Conservation (phyloP, 2,797 vertebrate genomes). For the Apodemus agrarius region DNA sequence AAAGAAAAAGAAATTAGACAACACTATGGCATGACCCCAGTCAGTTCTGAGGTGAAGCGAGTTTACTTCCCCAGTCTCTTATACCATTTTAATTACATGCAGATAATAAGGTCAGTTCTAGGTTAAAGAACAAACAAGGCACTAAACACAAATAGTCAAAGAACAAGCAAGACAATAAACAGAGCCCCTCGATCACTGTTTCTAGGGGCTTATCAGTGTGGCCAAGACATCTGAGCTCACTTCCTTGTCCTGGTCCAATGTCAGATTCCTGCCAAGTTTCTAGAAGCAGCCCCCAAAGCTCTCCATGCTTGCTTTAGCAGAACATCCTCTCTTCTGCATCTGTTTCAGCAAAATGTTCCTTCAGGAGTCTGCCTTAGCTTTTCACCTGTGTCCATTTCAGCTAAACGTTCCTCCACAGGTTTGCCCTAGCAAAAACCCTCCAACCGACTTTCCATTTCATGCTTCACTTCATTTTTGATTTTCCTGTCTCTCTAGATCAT, state of each 20-base stretch:
- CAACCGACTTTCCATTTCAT: background rate
- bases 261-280: background rate
- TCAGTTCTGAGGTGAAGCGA: background rate
- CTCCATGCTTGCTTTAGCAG: background rate
- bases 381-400: background rate
- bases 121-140: background rate
- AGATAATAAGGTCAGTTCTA: background rate
- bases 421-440: background rate
- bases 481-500: background rate
- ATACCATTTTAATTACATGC: background rate
- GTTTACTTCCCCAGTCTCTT: background rate
- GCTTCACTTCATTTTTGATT: background rate
- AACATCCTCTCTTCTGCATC: background rate
- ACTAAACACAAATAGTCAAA: background rate
- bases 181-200: background rate
- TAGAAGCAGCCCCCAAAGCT: background rate
- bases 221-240: background rate
- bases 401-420: background rate
- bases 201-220: background rate
- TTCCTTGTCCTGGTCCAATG: background rate
- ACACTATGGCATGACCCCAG: background rate
- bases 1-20: background rate
- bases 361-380: background rate
- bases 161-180: background rate
- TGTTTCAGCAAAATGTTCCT: background rate